Base-by-base conservation (phyloP, 2,888 invertebrate species). In the Phorcus lineatus region DNA sequence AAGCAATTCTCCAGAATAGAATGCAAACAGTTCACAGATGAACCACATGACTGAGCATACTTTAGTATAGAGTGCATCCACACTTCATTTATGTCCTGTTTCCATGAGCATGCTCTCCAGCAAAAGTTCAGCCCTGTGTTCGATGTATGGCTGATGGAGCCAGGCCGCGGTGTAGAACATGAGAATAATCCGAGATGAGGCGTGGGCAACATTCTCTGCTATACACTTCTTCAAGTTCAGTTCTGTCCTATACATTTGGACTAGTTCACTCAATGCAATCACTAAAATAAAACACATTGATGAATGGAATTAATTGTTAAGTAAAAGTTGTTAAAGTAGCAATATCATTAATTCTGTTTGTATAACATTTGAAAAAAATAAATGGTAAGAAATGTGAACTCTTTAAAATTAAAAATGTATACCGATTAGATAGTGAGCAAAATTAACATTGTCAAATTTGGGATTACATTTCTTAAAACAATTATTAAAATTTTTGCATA, bases 91-190 rank as follows among this genome's bases (percentile, higher is more conserved):
- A 83, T 90, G 90, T 17, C 90, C 90, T n/a, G 91, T 91, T 82
- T 92, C 92, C 40, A 86, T 67, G n/a, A 92, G 81, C 83, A 91
- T 78, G 66, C 88, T 88, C 76, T 91, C 89, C 17, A 92, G 55
- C n/a, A 88, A 54, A 6, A 89, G 24, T 62, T 83, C 74, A 55
- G 81, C 76, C 17, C 79, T 79, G n/a, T 80, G 78, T 19, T 86
- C 84, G 57, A 94, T 91, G 86, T 93, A 91, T 17, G 92, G 90
- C 85, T 94, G 94, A 86, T 94, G 93, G 1, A 93, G 91, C 94
- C 94, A 94, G 66, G 92, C 90, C 16, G 93, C 90, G 55, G 93
- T 93, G 85, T 93, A 92, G 86, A 94, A 94, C 93, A 94, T 93
- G 13, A 93, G 89, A 66, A 92, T 91, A 81, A 92, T 88, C 81